Conservation (phyloP, 2,113 vertebrate species). For the Sapajus apella region DNA sequence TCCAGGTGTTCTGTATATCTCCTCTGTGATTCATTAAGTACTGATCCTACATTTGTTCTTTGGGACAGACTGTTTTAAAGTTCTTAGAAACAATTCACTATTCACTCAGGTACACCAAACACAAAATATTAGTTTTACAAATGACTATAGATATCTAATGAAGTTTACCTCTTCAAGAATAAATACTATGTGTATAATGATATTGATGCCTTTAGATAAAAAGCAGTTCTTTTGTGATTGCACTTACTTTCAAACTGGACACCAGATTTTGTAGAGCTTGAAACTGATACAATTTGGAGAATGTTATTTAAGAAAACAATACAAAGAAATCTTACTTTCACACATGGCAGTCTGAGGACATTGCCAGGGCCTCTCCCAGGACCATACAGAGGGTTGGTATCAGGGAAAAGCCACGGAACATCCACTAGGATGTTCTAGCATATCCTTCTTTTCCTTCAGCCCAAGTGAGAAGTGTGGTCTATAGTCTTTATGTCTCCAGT, state of each 20-base stretch:
- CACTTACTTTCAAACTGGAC: neutral
- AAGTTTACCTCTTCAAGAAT: neutral
- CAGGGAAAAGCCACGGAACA: neutral
- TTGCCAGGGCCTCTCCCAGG: neutral
- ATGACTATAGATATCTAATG: neutral
- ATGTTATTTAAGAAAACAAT: neutral
- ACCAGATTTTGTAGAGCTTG: neutral
- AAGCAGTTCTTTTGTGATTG: neutral
- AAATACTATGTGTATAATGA: neutral
- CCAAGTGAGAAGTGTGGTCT: neutral
- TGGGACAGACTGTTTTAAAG: neutral
- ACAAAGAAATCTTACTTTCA: neutral
- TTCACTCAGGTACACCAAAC: neutral
- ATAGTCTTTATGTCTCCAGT: fast-evolving
- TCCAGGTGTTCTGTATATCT: neutral
- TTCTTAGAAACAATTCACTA: neutral
- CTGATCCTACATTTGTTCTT: neutral
- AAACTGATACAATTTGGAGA: neutral
- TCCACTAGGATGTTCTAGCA: no score
- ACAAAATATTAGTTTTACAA: neutral
- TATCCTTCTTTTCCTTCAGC: no score
- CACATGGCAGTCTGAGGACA: neutral
- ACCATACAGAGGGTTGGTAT: fast-evolving
- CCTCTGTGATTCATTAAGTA: neutral
- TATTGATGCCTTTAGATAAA: neutral